phyloP scores from a whole-genome alignment of 2,888 invertebrate species.

The Mimumesa dahlbomi region DNA sequence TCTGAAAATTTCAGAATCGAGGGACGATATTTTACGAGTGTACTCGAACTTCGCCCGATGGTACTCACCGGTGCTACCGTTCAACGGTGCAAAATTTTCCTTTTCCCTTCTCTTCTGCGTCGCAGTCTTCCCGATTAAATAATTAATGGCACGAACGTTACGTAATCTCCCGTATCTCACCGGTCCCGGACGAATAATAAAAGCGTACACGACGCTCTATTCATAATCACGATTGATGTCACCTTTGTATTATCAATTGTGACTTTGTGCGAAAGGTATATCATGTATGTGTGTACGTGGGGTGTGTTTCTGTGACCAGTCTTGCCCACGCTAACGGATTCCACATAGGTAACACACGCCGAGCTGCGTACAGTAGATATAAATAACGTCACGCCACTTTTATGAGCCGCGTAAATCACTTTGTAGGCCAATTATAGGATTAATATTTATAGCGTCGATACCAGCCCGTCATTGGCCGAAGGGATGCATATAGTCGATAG shows the following conservation, averaged over 20 bases:
- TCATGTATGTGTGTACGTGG: no score
- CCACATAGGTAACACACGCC: constrained; percentile 19
- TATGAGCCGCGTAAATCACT: constrained; percentile 73
- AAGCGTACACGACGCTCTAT: neutral
- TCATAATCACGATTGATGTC: neutral
- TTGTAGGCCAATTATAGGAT: constrained; percentile 75
- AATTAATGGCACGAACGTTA: no score
- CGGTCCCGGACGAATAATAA: no score
- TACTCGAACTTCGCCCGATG: constrained; percentile 21
- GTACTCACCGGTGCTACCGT: neutral
- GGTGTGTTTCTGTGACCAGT: constrained; percentile 28
- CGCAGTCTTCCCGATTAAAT: no score
- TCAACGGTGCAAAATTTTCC: no score
- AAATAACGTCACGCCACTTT: constrained; percentile 69
- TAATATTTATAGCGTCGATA: constrained; percentile 72
- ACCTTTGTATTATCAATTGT: neutral
- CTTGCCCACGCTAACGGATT: constrained; percentile 36
- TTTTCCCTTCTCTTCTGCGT: no score
- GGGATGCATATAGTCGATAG: constrained; percentile 30
- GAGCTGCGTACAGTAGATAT: constrained; percentile 44
- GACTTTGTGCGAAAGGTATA: constrained; percentile 15
- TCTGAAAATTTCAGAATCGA: constrained; percentile 46
- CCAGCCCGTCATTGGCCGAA: constrained; percentile 28
- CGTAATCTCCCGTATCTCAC: no score
- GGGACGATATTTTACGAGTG: constrained; percentile 43